A percentile compares a stretch with the other conserved stretches of the same genome.
Evolutionary conservation across 2,113 vertebrate species (phyloP).

Genomic region (Phrynocephalus versicolor): DNA sequence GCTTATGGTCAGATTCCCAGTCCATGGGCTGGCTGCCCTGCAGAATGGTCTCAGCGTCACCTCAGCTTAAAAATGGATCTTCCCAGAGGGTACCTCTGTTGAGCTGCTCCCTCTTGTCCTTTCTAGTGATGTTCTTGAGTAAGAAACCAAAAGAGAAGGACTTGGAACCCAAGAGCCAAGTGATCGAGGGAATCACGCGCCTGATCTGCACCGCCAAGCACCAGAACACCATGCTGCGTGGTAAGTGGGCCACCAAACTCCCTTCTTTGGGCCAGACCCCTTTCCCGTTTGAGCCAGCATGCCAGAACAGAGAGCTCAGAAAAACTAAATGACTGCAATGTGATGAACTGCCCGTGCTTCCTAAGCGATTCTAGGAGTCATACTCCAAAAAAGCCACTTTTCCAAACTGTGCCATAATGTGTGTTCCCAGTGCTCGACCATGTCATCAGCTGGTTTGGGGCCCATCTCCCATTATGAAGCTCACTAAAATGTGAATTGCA

Average conservation of each 20-base stretch:
- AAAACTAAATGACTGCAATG: too few relatives aligned
- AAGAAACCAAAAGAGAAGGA: slow-evolving; percentile 92
- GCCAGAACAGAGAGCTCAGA: too few relatives aligned
- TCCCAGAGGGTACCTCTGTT: background rate
- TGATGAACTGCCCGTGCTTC: too few relatives aligned
- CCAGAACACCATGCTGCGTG: slow-evolving; percentile 91
- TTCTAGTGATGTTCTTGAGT: slow-evolving; percentile 88
- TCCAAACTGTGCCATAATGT: too few relatives aligned
- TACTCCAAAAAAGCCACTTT: too few relatives aligned
- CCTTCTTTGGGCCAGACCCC: background rate
- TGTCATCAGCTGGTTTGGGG: too few relatives aligned
- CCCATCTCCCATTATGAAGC: too few relatives aligned
- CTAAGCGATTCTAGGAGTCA: too few relatives aligned
- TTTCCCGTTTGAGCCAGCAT: too few relatives aligned
- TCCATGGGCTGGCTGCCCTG: background rate
- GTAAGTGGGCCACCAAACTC: slow-evolving; percentile 57
- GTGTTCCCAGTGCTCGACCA: too few relatives aligned
- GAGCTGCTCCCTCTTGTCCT: background rate
- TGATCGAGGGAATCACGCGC: slow-evolving; percentile 90
- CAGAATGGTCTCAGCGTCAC: background rate
- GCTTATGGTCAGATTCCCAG: background rate
- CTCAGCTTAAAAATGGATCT: background rate
- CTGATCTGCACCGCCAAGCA: slow-evolving; percentile 92
- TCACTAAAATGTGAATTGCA: too few relatives aligned
- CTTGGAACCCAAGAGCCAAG: slow-evolving; percentile 89